These are phyloP conservation scores for Melopsittacus undulatus DNA, from an alignment of 2,797 vertebrate genomes.

Conservation along the genomic window DNA sequence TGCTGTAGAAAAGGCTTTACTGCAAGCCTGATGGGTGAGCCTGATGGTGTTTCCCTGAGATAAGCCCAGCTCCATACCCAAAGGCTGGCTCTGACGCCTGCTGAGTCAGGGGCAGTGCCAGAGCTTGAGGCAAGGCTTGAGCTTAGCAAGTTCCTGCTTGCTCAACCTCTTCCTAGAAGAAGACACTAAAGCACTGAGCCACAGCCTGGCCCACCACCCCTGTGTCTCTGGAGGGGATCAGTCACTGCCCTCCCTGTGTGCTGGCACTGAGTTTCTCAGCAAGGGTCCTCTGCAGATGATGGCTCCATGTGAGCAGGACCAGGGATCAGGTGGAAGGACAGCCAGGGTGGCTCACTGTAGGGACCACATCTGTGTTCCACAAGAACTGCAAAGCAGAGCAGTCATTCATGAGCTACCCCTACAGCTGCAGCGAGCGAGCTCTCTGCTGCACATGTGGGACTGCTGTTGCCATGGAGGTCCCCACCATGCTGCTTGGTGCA, in stretches of 20 bases:
- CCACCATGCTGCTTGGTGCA: neutral
- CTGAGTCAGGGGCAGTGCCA: neutral
- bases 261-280: neutral
- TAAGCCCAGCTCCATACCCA: neutral
- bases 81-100: neutral
- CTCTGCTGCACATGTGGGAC: neutral
- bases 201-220: neutral
- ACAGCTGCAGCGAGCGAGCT: neutral
- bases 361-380: neutral
- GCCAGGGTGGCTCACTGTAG: rapidly evolving
- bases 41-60: neutral
- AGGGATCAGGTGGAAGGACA: neutral
- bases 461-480: neutral
- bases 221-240: neutral
- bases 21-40: neutral
- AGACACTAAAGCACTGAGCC: neutral
- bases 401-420: neutral
- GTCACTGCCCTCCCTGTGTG: neutral
- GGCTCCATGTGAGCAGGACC: neutral
- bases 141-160: neutral
- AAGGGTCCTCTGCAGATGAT: neutral
- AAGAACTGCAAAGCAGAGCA: neutral
- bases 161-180: neutral
- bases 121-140: neutral
- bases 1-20: neutral